These are phyloP conservation scores for Beroe forskalii DNA, from an alignment of 37 sponge, comb jelly and placozoan species.

Conservation along the genomic window DNA sequence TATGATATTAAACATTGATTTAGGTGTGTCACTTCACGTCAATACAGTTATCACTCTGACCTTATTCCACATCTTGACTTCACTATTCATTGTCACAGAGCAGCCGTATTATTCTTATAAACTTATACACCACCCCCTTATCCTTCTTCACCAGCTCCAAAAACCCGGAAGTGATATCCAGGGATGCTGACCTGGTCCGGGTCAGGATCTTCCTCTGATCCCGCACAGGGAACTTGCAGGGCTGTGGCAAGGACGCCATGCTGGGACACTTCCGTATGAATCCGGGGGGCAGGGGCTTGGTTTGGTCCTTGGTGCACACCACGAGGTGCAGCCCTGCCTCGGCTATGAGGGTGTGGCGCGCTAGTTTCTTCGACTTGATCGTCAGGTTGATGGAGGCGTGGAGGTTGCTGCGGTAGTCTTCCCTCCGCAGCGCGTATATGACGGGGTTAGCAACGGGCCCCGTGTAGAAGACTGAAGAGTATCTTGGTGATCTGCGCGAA, in stretches of 20 bases:
- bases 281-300: background rate
- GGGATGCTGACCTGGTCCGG: background rate
- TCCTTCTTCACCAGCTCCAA: background rate
- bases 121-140: background rate
- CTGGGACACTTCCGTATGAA: background rate
- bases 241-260: background rate
- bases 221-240: too few relatives aligned
- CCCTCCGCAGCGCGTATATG: conserved; percentile 54
- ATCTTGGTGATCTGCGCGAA: conserved; percentile 53
- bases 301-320: background rate
- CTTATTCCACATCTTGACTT: too few relatives aligned
- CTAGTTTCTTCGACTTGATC: background rate
- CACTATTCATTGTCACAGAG: too few relatives aligned
- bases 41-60: too few relatives aligned
- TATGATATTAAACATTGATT: too few relatives aligned
- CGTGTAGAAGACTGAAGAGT: conserved; percentile 51
- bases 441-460: conserved; percentile 62
- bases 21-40: too few relatives aligned
- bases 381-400: conserved; percentile 8
- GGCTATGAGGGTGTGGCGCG: background rate
- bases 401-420: conserved; percentile 19
- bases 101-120: too few relatives aligned
- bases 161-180: background rate
- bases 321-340: background rate
- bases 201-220: background rate